A percentile compares a stretch with the other conserved stretches of the same genome.
phyloP scores from a whole-genome alignment of 2,888 invertebrate species.

The Andrena hattorfiana region DNA sequence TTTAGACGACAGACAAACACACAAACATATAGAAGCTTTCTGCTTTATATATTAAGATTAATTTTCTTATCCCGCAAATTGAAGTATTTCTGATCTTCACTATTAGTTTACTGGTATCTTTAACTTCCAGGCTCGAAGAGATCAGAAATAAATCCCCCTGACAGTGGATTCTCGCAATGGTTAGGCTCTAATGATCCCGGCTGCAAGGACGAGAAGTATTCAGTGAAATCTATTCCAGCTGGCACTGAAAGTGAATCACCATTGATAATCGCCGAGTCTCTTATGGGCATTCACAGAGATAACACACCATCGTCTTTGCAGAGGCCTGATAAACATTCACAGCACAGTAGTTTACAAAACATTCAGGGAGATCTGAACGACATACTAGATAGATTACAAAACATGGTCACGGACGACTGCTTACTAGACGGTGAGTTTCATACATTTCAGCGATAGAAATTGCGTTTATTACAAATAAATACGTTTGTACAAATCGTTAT shows the following conservation, averaged over 20 bases:
- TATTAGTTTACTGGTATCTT: neutral
- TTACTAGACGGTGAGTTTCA: constrained; percentile 87
- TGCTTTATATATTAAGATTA: too few species aligned
- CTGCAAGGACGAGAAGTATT: constrained; percentile 68
- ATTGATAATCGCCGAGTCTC: constrained; percentile 72
- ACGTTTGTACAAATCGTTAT: constrained; percentile 52
- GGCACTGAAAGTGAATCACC: constrained; percentile 69
- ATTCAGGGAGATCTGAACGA: constrained; percentile 90
- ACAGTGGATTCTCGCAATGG: constrained; percentile 84
- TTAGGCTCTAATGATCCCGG: constrained; percentile 67
- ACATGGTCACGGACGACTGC: constrained; percentile 90
- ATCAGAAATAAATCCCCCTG: constrained; percentile 72
- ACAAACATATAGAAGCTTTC: too few species aligned
- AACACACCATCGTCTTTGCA: constrained; percentile 82
- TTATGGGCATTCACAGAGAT: constrained; percentile 76
- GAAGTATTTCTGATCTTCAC: neutral
- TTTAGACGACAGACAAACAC: too few species aligned
- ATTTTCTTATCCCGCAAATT: neutral
- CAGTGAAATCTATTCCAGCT: constrained; percentile 59
- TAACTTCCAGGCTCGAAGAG: constrained; percentile 74
- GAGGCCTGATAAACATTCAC: constrained; percentile 82
- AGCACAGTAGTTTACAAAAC: constrained; percentile 83
- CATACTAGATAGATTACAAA: constrained; percentile 89
- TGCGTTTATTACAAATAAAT: constrained; percentile 3
- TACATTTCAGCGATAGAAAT: constrained; percentile 10